Percentiles rank a stretch among this genome's conserved stretches.
phyloP scores from a whole-genome alignment of 2,113 vertebrate species.

The Psittacula cyanocephala region DNA sequence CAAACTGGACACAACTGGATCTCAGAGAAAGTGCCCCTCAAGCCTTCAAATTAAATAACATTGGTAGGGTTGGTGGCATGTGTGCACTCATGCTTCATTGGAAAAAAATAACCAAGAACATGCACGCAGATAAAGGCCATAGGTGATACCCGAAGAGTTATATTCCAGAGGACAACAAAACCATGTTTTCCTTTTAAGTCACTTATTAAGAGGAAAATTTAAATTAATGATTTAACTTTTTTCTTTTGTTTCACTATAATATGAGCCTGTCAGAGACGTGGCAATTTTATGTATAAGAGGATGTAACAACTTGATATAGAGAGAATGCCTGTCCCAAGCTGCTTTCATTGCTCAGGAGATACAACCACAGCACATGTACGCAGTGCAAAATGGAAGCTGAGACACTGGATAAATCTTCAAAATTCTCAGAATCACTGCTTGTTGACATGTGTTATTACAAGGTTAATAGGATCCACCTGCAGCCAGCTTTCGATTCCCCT shows the following conservation, averaged over 20 bases:
- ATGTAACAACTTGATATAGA: neutral
- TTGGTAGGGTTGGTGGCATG: neutral
- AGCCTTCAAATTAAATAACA: slow-evolving; percentile 24
- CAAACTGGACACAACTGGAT: slow-evolving; percentile 72
- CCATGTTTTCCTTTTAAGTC: neutral
- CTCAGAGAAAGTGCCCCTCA: slow-evolving; percentile 55
- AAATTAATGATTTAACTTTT: neutral
- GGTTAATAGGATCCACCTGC: slow-evolving; percentile 68
- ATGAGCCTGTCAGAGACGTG: neutral
- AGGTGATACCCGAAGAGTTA: neutral
- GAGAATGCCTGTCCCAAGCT: neutral
- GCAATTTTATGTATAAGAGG: neutral
- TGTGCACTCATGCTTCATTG: neutral
- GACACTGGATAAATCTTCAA: neutral
- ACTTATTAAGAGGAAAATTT: neutral
- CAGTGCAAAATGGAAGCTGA: neutral
- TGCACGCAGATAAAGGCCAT: neutral
- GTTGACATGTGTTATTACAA: slow-evolving; percentile 31
- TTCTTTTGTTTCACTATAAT: neutral
- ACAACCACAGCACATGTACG: neutral
- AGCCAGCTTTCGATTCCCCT: neutral
- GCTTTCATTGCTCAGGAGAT: neutral
- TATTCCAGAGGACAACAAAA: neutral
- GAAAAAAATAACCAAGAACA: neutral
- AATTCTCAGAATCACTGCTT: neutral